Conservation (phyloP, 2,113 vertebrate species). For the Alosa alosa region DNA sequence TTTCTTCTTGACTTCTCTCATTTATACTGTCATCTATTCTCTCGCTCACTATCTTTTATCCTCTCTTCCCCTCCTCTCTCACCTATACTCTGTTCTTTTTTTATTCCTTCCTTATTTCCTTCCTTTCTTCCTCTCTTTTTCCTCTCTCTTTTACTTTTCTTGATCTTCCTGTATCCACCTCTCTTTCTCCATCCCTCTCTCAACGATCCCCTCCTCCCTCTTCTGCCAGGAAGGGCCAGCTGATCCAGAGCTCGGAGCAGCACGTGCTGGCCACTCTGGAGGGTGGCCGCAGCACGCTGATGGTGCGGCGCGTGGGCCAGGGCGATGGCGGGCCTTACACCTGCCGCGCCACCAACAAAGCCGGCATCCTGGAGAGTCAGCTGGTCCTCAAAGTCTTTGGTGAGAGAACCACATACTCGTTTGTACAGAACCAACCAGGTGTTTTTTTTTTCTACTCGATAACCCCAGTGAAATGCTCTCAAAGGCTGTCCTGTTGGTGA, state of each 20-base stretch:
- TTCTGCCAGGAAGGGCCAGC: slow-evolving; percentile 76
- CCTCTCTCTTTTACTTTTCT: no score
- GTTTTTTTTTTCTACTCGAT: neutral
- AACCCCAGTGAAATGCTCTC: no score
- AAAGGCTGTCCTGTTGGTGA: no score
- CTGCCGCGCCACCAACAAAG: slow-evolving; percentile 89
- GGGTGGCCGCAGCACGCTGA: slow-evolving; percentile 79
- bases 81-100: no score
- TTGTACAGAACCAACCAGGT: neutral
- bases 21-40: no score
- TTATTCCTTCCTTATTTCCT: no score
- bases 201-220: neutral
- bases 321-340: slow-evolving; percentile 82
- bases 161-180: no score
- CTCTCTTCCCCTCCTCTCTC: no score
- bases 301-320: slow-evolving; percentile 81
- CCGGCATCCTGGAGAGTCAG: slow-evolving; percentile 83
- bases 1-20: no score
- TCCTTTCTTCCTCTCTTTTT: no score
- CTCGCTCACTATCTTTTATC: no score
- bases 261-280: slow-evolving; percentile 71
- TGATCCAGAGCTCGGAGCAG: slow-evolving; percentile 84
- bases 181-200: neutral
- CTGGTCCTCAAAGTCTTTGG: slow-evolving; percentile 93
- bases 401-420: slow-evolving; percentile 65